Evolutionary conservation across 2,113 vertebrate genomes (phyloP).

Genomic region (Python bivittatus): DNA sequence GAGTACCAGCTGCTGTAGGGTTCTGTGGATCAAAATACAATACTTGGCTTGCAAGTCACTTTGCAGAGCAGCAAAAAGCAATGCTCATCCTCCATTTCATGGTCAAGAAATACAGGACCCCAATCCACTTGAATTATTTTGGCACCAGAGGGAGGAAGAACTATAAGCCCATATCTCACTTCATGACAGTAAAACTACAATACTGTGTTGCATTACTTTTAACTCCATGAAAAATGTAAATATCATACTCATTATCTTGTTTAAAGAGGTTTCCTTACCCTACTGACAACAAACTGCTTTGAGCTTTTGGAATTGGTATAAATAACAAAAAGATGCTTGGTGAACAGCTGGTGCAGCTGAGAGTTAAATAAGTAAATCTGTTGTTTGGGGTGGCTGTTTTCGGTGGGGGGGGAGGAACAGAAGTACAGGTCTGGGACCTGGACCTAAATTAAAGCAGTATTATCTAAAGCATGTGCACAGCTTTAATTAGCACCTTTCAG

Average conservation of each 20-base stretch:
- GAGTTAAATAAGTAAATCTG: neutral
- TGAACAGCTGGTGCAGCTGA: neutral
- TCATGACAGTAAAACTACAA: neutral
- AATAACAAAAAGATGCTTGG: neutral
- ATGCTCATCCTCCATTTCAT: neutral
- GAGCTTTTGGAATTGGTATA: neutral
- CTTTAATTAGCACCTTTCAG: slow-evolving; percentile 23
- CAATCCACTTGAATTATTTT: neutral
- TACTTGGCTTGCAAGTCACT: neutral
- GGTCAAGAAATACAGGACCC: neutral
- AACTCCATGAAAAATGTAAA: neutral
- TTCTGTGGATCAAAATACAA: neutral
- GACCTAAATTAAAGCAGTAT: slow-evolving; percentile 9
- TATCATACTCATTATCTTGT: neutral
- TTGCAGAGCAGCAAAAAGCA: neutral
- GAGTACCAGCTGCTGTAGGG: neutral
- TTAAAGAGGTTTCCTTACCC: neutral
- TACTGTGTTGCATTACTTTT: neutral
- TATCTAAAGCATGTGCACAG: neutral
- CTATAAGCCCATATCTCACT: neutral
- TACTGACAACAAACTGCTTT: neutral
- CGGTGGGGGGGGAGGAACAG: neutral
- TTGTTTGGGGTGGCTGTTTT: neutral
- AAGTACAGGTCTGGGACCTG: slow-evolving; percentile 1
- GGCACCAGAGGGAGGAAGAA: neutral